A percentile compares a stretch with the other conserved stretches of the same genome.
These are phyloP conservation scores for Heliocidaris erythrogramma DNA, from an alignment of 35 echinoderm and acorn worm genomes.

Conservation along the genomic window DNA sequence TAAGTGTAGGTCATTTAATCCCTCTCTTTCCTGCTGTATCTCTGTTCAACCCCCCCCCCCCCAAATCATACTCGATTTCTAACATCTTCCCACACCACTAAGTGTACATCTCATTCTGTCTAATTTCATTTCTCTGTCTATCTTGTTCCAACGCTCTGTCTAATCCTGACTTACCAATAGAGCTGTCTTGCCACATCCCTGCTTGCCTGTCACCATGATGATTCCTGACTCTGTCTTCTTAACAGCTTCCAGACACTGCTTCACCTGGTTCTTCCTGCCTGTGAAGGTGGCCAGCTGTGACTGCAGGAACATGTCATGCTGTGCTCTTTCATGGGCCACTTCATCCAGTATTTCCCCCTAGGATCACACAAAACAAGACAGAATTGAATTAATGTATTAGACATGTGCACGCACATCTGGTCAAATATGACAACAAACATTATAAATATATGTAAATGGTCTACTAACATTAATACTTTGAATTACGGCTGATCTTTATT, in stretches of 20 bases:
- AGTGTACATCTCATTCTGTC: not conserved
- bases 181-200: constrained; percentile 93
- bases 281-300: constrained; percentile 65
- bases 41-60: not conserved
- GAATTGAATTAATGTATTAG: not conserved
- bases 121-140: not conserved
- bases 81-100: not conserved
- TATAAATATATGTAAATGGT: no score
- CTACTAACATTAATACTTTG: no score
- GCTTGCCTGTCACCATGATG: constrained; percentile 69
- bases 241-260: constrained; percentile 63
- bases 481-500: no score
- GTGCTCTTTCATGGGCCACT: constrained; percentile 39
- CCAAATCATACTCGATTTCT: not conserved
- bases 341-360: constrained; percentile 72
- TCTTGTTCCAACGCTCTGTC: not conserved
- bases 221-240: constrained; percentile 44
- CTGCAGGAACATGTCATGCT: constrained; percentile 73
- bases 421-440: no score
- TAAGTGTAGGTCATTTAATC: no score
- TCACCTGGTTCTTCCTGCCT: constrained; percentile 76
- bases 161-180: constrained; percentile 65
- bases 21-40: no score
- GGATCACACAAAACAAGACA: not conserved
- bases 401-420: not conserved